Conservation (phyloP, 1,140 invertebrate species). For the Magallana angulata region DNA sequence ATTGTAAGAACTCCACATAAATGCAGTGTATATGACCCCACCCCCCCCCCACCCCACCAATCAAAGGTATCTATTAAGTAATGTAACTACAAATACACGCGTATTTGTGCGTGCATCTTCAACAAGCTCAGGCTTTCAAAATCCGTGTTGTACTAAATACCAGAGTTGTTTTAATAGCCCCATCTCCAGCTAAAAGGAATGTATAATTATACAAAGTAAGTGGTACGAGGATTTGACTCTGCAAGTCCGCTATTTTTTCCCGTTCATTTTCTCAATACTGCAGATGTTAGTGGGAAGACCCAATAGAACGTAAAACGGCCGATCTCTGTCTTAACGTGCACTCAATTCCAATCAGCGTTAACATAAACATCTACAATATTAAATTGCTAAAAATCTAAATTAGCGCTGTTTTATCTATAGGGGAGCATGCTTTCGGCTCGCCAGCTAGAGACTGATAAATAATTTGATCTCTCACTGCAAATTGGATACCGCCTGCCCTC, state of each 20-base stretch:
- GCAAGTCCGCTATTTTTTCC: not conserved
- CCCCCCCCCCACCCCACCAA: no score
- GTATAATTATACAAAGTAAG: not conserved
- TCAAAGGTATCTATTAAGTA: no score
- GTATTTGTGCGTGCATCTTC: no score
- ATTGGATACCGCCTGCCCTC: conserved; percentile 3
- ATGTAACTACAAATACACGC: no score
- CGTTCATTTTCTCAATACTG: not conserved
- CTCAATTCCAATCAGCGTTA: conserved; percentile 9
- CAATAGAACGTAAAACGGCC: not conserved
- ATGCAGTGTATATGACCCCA: no score
- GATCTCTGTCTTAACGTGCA: not conserved
- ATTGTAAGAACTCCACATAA: no score
- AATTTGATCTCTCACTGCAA: conserved; percentile 26
- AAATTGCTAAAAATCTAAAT: conserved; percentile 35
- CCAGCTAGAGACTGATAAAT: conserved; percentile 18
- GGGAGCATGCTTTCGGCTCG: not conserved
- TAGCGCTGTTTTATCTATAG: conserved; percentile 15
- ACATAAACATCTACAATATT: conserved; percentile 35
- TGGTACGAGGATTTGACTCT: not conserved
- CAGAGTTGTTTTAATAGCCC: not conserved
- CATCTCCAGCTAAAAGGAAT: not conserved
- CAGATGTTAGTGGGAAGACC: conserved; percentile 29
- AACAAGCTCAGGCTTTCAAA: no score
- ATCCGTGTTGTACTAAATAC: not conserved